Base-by-base conservation (phyloP, 1,140 invertebrate genomes). In the Eulimnadia texana region DNA sequence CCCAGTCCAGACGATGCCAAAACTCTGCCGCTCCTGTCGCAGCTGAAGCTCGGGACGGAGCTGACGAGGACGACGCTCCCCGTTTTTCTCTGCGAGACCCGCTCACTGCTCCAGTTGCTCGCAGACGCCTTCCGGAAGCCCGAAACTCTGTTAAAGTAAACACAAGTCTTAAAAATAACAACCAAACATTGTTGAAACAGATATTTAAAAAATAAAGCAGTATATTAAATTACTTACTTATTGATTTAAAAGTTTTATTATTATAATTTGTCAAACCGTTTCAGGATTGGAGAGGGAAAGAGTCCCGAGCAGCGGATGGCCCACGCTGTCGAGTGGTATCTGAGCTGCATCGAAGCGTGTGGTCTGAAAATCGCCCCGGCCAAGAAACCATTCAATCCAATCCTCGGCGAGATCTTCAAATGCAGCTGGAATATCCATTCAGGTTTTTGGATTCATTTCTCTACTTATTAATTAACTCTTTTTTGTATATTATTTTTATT, bases 351-450 rank as follows among this genome's bases (percentile, higher is more conserved):
- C 27, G 24, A 51, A 11, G 60, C 60, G 1, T 54, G 60, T 54
- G 25, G 20, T 6, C 27, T 57, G 1, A 33, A 57, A 33, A 54
- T 61, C 25, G 29, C 76, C 23, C 71, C 77, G 49, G 77, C 77
- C 16, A 79, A 79, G 65, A 81, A 80, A 63, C 79, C 79, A 3
- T 80, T 78, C 69, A 80, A 80, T 68, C 79, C 79, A 2, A 76
- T 80, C 28, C 73, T 79, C 29, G 79, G 79, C 22, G 79, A 80
- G 68, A 75, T 72, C 13, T 80, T 80, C 64, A 73, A 74, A 54
- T 80, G 79, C 67, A 76, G 71, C 25, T 74, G 78, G 77, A 68
- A 70, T 52, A 58, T 75, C 67, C n/a, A 69, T 70, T n/a, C 66
- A 22, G 1, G 53, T 57, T 28, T 9, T 52, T 52, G 6, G 33